Evolutionary conservation across 2,797 vertebrate species (phyloP).

Genomic region (Dipus sagitta): DNA sequence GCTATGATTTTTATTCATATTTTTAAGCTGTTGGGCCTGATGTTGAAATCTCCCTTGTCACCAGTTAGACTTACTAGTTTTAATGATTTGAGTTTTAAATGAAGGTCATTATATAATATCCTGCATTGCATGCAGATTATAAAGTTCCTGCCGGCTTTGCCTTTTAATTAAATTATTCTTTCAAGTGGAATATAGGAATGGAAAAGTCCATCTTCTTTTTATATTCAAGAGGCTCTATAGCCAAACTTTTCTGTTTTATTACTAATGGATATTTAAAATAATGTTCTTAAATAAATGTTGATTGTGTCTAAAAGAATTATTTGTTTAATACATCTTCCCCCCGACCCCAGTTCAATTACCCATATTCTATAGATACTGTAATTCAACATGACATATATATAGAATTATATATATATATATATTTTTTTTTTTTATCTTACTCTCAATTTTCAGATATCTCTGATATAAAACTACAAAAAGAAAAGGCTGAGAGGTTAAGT

Average conservation of each 20-base stretch:
- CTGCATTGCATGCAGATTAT: conserved; percentile 85
- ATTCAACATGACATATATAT: neutral
- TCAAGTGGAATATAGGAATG: conserved; percentile 83
- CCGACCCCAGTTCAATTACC: conserved; percentile 27
- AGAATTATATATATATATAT: too few species aligned
- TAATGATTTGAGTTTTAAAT: conserved; percentile 87
- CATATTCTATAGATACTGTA: conserved; percentile 1
- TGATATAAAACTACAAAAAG: neutral
- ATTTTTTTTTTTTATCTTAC: neutral
- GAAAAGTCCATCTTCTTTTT: conserved; percentile 85
- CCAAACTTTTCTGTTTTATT: conserved; percentile 86
- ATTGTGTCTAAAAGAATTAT: conserved; percentile 76
- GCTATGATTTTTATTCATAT: conserved; percentile 86
- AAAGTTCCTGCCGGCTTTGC: conserved; percentile 87
- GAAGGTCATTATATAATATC: conserved; percentile 87
- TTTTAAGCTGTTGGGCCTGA: conserved; percentile 86
- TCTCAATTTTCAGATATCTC: neutral
- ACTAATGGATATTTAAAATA: conserved; percentile 79
- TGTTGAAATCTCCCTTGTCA: conserved; percentile 87
- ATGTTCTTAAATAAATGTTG: conserved; percentile 74
- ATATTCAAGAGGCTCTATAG: conserved; percentile 81
- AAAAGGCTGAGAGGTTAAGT: neutral
- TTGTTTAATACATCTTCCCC: conserved; percentile 75
- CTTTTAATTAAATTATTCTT: conserved; percentile 88
- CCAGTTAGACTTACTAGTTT: conserved; percentile 87